Evolutionary conservation across 2,113 vertebrate species (phyloP).

Genomic region (Circaetus cinerascens): DNA sequence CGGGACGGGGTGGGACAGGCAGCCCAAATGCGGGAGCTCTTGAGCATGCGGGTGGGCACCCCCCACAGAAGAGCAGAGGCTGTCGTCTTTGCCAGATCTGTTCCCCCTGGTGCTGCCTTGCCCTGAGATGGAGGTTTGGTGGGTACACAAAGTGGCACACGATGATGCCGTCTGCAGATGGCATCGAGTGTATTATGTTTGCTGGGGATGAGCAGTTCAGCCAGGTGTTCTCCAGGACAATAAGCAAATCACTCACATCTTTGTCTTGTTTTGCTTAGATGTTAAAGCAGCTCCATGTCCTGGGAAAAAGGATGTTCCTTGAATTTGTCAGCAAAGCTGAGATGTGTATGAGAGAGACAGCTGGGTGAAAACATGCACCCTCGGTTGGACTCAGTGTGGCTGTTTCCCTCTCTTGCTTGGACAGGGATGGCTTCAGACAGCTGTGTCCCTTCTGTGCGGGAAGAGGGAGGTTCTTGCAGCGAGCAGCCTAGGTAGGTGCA

Average conservation of each 20-base stretch:
- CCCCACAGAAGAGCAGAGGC: neutral
- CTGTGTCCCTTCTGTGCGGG: neutral
- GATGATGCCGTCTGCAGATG: neutral
- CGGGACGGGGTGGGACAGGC: fast-evolving
- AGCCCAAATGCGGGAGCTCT: fast-evolving
- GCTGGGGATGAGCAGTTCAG: neutral
- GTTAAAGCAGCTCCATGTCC: neutral
- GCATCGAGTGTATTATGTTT: neutral
- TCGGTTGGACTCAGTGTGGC: neutral
- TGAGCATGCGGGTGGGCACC: fast-evolving
- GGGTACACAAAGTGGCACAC: neutral
- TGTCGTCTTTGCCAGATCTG: neutral
- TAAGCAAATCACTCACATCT: neutral
- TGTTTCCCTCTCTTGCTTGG: neutral
- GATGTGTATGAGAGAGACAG: neutral
- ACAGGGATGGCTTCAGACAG: neutral
- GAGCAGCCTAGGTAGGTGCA: neutral
- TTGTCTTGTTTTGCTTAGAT: neutral
- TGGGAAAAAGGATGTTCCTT: neutral
- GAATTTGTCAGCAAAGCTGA: neutral
- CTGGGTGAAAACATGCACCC: neutral
- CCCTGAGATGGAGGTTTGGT: neutral
- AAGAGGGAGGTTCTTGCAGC: fast-evolving
- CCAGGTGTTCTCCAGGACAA: neutral
- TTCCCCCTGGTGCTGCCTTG: neutral